Evolutionary conservation across 1,140 invertebrate genomes (phyloP).

Genomic region (Bilobella aurantiaca): DNA sequence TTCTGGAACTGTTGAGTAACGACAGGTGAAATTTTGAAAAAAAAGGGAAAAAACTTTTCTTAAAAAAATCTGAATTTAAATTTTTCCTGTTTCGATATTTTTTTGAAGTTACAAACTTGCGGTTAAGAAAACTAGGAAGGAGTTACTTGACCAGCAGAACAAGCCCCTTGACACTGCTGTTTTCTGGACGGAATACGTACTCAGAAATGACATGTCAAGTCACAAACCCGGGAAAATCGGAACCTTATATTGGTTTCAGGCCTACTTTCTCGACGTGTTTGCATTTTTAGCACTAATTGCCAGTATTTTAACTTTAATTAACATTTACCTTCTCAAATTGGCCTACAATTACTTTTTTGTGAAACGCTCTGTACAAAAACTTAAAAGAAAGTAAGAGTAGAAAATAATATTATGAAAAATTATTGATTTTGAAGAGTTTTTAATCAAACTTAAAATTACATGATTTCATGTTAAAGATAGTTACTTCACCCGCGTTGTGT

Average conservation of each 20-base stretch:
- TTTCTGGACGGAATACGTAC: constrained; percentile 26
- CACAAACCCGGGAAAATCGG: constrained; percentile 3
- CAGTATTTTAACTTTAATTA: too few relatives aligned
- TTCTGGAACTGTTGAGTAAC: constrained; percentile 8
- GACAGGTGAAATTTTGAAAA: not conserved
- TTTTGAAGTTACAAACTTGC: constrained; percentile 13
- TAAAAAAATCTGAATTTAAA: not conserved
- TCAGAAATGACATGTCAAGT: constrained; percentile 10
- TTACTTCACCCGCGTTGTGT: too few relatives aligned
- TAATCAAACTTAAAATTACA: too few relatives aligned
- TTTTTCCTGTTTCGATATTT: not conserved
- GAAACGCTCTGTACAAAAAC: too few relatives aligned
- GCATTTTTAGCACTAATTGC: constrained; percentile 7
- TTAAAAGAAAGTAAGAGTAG: too few relatives aligned
- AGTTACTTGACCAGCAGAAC: constrained; percentile 18
- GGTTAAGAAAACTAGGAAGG: constrained; percentile 6
- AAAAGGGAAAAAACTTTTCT: not conserved
- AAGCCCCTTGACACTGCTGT: constrained; percentile 20
- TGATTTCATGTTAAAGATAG: too few relatives aligned
- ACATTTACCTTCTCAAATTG: too few relatives aligned
- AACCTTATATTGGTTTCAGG: constrained; percentile 17
- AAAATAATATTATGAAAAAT: too few relatives aligned
- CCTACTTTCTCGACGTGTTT: constrained; percentile 19
- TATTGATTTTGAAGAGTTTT: too few relatives aligned
- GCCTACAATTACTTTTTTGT: too few relatives aligned